A percentile compares a stretch with the other conserved stretches of the same genome.
Evolutionary conservation across 2,797 vertebrate genomes (phyloP).

Genomic region (Labeo calbasu): DNA sequence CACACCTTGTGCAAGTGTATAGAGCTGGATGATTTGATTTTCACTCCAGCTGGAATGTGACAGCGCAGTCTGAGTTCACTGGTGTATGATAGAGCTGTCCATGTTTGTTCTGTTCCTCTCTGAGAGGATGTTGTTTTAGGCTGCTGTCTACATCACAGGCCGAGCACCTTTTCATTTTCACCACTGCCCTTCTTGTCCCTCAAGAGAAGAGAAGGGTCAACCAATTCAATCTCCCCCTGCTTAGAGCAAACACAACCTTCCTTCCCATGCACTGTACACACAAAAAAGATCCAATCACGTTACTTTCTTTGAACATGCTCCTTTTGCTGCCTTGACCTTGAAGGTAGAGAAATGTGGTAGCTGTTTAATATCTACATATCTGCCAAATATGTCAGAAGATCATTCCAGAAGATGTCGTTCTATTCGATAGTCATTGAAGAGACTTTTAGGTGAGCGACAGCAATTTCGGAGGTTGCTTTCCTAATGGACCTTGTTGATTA

Average conservation of each 20-base stretch:
- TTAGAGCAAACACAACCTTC: slow-evolving; percentile 51
- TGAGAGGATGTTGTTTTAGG: slow-evolving; percentile 19
- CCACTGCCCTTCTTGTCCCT: background rate
- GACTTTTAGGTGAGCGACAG: background rate
- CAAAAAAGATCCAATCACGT: background rate
- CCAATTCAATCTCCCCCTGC: slow-evolving; percentile 41
- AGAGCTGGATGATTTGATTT: background rate
- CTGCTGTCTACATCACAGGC: slow-evolving; percentile 27
- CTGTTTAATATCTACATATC: slow-evolving; percentile 20
- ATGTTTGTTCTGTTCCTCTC: slow-evolving; percentile 1
- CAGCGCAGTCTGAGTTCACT: background rate
- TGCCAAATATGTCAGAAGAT: slow-evolving; percentile 29
- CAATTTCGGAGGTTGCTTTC: slow-evolving; percentile 23
- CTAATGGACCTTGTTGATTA: slow-evolving; percentile 35
- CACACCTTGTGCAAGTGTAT: background rate
- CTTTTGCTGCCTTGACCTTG: slow-evolving; percentile 41
- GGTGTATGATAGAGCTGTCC: slow-evolving; percentile 19
- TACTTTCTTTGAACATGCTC: slow-evolving; percentile 32
- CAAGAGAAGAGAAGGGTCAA: slow-evolving; percentile 32
- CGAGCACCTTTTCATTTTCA: slow-evolving; percentile 46
- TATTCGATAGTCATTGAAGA: slow-evolving; percentile 28
- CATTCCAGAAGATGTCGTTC: slow-evolving; percentile 19
- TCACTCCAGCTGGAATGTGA: slow-evolving; percentile 9
- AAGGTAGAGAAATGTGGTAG: slow-evolving; percentile 25
- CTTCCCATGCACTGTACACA: slow-evolving; percentile 31